Conservation (phyloP, 1,140 invertebrate species). For the Saccostrea cuccullata region DNA sequence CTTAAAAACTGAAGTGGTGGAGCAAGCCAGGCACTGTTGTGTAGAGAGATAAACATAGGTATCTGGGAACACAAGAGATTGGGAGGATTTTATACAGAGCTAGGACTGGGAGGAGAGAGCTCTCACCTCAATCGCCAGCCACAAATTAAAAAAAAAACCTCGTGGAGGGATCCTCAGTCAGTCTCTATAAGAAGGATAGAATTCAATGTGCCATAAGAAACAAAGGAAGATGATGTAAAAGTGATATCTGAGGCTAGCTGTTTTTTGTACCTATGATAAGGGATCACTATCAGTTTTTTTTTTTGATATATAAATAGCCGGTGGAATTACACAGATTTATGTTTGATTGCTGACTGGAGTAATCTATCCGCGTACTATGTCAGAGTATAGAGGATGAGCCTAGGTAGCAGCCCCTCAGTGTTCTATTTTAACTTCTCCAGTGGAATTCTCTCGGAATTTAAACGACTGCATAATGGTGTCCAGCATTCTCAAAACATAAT, state of each 20-base stretch:
- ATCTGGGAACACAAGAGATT: background rate
- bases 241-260: background rate
- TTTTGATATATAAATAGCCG: conserved; percentile 20
- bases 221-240: conserved; percentile 9
- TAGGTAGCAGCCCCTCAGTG: background rate
- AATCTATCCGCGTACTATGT: background rate
- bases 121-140: background rate
- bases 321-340: conserved; percentile 6
- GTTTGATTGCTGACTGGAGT: background rate
- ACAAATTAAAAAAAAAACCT: background rate
- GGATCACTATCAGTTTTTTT: background rate
- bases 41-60: conserved; percentile 22
- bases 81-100: background rate
- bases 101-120: background rate
- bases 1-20: conserved; percentile 1
- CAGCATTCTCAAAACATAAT: background rate
- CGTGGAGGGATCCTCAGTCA: background rate
- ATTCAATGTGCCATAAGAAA: background rate
- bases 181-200: background rate
- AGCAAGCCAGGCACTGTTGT: background rate
- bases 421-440: background rate
- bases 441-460: background rate
- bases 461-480: background rate
- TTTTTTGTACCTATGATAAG: conserved; percentile 16
- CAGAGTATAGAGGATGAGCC: background rate